These are phyloP conservation scores for Dorcus parallelipipedus DNA, from an alignment of 2,888 invertebrate genomes.

Conservation along the genomic window DNA sequence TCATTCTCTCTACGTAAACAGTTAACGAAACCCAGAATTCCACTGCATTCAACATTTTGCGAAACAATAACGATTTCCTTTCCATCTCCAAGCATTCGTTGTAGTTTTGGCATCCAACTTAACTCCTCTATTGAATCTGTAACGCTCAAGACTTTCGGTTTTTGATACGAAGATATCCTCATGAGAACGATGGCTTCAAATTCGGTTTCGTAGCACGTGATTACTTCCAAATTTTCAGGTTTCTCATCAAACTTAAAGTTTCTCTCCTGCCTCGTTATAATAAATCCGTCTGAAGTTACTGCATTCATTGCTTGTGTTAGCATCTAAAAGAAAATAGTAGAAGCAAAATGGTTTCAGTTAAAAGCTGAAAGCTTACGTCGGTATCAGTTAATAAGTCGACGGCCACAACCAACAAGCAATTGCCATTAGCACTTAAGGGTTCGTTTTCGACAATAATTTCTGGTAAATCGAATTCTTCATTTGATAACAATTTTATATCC, in stretches of 20 bases:
- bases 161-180: too few species aligned
- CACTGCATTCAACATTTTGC: constrained; percentile 67
- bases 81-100: constrained; percentile 27
- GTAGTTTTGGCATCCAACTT: background rate
- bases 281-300: too few species aligned
- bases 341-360: too few species aligned
- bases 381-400: background rate
- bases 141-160: too few species aligned
- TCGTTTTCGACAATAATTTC: constrained; percentile 60
- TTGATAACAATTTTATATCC: constrained; percentile 58
- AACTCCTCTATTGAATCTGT: background rate
- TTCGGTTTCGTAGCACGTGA: background rate
- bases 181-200: background rate
- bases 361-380: too few species aligned
- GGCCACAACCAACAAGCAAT: constrained; percentile 32
- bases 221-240: background rate
- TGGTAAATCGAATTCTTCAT: constrained; percentile 51
- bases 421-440: constrained; percentile 48
- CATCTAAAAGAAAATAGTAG: background rate
- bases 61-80: constrained; percentile 56
- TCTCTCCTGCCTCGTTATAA: too few species aligned
- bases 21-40: constrained; percentile 83
- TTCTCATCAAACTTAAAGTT: too few species aligned
- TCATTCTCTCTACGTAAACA: constrained; percentile 76
- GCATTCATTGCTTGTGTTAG: background rate